Evolutionary conservation across 2,113 vertebrate genomes (phyloP).

Genomic region (Diphyllodes magnificus): DNA sequence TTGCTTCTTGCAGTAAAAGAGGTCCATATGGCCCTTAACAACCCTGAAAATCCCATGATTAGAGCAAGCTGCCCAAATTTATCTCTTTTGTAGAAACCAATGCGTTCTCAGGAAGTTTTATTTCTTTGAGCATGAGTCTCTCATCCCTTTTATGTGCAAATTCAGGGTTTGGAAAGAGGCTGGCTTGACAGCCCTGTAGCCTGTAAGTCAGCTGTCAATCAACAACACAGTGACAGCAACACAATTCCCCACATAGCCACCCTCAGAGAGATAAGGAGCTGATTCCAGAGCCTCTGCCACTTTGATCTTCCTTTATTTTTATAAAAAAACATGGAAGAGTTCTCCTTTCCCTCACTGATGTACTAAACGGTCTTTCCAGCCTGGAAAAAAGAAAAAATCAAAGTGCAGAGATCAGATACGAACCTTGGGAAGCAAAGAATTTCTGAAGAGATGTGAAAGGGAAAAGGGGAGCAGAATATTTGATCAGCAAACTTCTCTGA

Average conservation of each 20-base stretch:
- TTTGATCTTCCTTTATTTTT: not conserved
- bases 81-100: not conserved
- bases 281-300: not conserved
- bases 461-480: not conserved
- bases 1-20: not conserved
- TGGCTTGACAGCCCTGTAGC: not conserved
- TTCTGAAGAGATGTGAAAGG: not conserved
- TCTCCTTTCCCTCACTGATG: not conserved
- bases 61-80: not conserved
- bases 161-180: not conserved
- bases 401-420: not conserved
- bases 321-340: not conserved
- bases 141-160: not conserved
- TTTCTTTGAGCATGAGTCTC: not conserved
- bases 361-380: not conserved
- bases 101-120: not conserved
- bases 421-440: not conserved
- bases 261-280: not conserved
- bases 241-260: not conserved
- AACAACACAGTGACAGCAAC: not conserved
- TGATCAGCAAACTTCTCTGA: constrained; percentile 13
- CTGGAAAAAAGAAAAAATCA: not conserved
- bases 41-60: not conserved
- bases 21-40: not conserved
- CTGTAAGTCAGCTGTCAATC: not conserved